A percentile compares a stretch with the other conserved stretches of the same genome.
phyloP scores from a whole-genome alignment of 1,140 invertebrate genomes.

The Pogonus chalceus region DNA sequence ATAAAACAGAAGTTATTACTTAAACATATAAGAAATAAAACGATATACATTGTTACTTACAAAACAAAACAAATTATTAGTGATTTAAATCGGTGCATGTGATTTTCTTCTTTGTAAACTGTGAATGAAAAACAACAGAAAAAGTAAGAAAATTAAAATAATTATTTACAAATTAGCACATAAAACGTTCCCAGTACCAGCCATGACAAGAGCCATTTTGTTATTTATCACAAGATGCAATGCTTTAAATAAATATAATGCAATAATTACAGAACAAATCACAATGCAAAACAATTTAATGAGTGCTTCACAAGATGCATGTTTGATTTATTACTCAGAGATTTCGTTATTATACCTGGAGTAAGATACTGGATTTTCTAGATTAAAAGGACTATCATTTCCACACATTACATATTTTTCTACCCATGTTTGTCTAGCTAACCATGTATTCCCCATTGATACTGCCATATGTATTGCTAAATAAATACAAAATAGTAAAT shows the following conservation, averaged over 20 bases:
- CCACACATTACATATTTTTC: slow-evolving; percentile 27
- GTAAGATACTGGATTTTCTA: not conserved
- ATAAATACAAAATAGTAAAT: slow-evolving; percentile 62
- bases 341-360: not conserved
- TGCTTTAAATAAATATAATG: no score
- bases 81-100: not conserved
- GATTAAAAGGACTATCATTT: not conserved
- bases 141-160: not conserved
- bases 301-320: no score
- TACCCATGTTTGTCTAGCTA: slow-evolving; percentile 30
- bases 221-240: no score
- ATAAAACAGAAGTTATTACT: no score
- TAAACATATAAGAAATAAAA: no score
- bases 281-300: no score
- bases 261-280: no score
- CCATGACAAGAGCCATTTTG: no score
- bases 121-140: not conserved
- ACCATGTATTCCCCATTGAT: slow-evolving; percentile 47
- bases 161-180: no score
- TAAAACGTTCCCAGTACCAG: no score
- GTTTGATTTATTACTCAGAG: not conserved
- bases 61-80: not conserved
- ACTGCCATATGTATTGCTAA: slow-evolving; percentile 59
- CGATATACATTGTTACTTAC: no score
- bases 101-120: not conserved